These are phyloP conservation scores for Pteropus rufus DNA, from an alignment of 2,797 vertebrate species.

Conservation along the genomic window DNA sequence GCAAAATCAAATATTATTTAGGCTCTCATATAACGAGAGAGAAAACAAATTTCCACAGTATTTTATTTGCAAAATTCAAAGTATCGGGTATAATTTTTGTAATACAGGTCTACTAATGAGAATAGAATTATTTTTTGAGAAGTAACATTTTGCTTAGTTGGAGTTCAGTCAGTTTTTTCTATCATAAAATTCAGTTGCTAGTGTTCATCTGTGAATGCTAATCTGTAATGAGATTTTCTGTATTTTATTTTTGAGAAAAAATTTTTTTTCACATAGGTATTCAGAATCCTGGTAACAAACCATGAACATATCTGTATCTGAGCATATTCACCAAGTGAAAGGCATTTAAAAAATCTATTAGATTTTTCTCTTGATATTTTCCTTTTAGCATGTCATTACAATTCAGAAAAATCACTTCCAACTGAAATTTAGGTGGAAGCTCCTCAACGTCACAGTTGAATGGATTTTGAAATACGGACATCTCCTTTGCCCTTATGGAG, in stretches of 20 bases:
- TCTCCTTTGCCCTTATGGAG: not conserved
- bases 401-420: not conserved
- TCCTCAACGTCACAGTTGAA: not conserved
- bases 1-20: slow-evolving; percentile 1
- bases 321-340: not conserved
- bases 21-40: not conserved
- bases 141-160: not conserved
- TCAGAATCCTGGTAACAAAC: not conserved
- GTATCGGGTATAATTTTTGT: not conserved
- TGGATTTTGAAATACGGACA: not conserved
- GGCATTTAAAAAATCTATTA: not conserved
- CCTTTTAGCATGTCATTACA: not conserved
- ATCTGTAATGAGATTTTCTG: not conserved
- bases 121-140: not conserved
- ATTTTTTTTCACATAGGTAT: not conserved
- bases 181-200: not conserved
- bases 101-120: not conserved
- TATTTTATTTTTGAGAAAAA: not conserved
- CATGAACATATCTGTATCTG: not conserved
- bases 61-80: not conserved
- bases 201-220: not conserved
- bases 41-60: not conserved
- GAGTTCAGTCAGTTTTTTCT: not conserved
- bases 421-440: not conserved
- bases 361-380: not conserved